These are phyloP conservation scores for Oncopeltus fasciatus DNA, from an alignment of 1,140 invertebrate genomes.

Conservation along the genomic window DNA sequence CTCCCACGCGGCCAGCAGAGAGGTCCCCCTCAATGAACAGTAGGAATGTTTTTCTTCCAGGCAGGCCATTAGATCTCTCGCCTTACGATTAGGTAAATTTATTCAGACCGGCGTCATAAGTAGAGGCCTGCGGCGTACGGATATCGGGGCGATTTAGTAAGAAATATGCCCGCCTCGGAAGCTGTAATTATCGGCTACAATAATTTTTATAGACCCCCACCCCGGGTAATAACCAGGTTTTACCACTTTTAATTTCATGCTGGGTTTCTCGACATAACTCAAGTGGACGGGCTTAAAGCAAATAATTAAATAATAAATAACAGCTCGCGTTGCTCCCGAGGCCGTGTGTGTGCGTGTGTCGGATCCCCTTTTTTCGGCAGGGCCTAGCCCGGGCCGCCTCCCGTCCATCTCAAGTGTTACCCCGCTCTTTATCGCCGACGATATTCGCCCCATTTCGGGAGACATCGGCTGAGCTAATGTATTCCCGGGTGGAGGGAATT, in stretches of 20 bases:
- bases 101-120: background rate
- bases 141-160: background rate
- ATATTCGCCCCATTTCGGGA: too few relatives aligned
- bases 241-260: background rate
- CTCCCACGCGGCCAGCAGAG: too few relatives aligned
- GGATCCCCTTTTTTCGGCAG: too few relatives aligned
- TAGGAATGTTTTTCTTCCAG: too few relatives aligned
- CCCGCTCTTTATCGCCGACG: too few relatives aligned
- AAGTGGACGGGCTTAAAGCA: background rate
- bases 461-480: too few relatives aligned
- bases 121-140: background rate
- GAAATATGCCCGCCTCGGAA: background rate
- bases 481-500: too few relatives aligned
- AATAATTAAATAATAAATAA: background rate
- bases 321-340: too few relatives aligned
- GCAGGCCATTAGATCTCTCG: background rate
- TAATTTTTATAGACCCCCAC: constrained; percentile 1
- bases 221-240: background rate
- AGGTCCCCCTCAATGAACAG: too few relatives aligned
- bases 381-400: too few relatives aligned
- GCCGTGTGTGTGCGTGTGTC: too few relatives aligned
- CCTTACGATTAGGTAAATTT: background rate
- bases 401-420: too few relatives aligned
- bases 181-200: background rate
- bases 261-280: background rate